Conservation (phyloP, 2,113 vertebrate species). For the Callithrix jacchus region DNA sequence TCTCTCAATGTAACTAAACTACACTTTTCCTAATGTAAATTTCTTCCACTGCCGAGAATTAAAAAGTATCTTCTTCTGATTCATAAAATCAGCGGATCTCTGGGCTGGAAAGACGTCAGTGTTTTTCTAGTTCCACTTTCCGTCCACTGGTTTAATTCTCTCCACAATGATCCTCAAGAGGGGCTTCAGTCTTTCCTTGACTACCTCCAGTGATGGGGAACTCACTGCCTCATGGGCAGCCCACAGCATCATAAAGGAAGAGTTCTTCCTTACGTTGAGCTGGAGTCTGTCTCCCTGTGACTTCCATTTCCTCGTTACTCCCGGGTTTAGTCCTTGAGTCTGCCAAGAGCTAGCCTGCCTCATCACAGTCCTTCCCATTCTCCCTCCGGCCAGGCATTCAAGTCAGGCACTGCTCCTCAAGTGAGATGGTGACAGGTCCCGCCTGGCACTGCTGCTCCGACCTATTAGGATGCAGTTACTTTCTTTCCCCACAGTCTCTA, state of each 20-base stretch:
- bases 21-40: neutral
- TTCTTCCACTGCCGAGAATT: neutral
- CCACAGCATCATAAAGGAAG: neutral
- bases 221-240: neutral
- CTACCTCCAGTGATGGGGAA: neutral
- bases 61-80: neutral
- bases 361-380: neutral
- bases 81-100: conserved; percentile 3
- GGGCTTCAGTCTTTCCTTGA: neutral
- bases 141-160: neutral
- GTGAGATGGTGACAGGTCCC: neutral
- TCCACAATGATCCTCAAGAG: neutral
- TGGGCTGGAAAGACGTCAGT: neutral
- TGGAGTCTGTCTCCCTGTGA: neutral
- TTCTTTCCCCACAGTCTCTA: neutral
- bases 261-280: neutral
- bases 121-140: neutral
- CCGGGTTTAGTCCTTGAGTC: neutral
- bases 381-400: neutral
- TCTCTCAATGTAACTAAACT: neutral
- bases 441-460: neutral
- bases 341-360: neutral
- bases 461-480: neutral
- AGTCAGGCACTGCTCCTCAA: neutral
- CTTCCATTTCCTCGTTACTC: neutral